Base-by-base conservation (phyloP, 2,888 invertebrate species). In the Therioaphis trifolii region DNA sequence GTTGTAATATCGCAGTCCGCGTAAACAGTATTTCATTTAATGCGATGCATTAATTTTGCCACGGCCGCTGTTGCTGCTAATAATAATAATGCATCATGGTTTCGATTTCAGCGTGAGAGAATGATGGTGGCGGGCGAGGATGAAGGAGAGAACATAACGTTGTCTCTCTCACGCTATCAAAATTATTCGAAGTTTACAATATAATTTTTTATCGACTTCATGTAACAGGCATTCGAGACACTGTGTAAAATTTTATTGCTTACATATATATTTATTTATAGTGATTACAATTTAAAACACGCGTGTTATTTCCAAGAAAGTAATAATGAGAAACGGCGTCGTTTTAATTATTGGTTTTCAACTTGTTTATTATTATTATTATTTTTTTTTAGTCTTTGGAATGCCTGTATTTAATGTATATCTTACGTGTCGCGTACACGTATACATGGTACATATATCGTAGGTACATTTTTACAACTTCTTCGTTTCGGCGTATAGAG, bases 301-400 rank as follows among this genome's bases (percentile, higher is more conserved):
- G 52, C n/a, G n/a, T 5, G 35, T 35, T 35, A 35, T 35, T 35
- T 35, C 35, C n/a, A 52, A 1, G n/a, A 52, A 52, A 52, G 52
- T 35, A 35, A 35, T 35, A 35, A 35, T 35, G 35, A 35, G 35
- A 35, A 35, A 35, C n/a, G n/a, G 9, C 5, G 52, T 52, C 18
- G n/a, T n/a, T 18, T 3, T 52, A 21, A 52, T 52, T n/a, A 52
- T 52, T 52, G n/a, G n/a, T 21, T 21, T 52, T 21, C 24, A 11
- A 27, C 15, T 49, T 49, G 29, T 29, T 72, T n/a, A 71, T 49
- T n/a, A 29, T 52, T 52, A 35, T 52, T 52, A 29, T 72, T 52
- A n/a, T n/a, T 72, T 72, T 4, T 72, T 27, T 72, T 52, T 29
- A 14, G 69, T 21, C 72, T 35, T 3, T n/a, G 21, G 29, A 29